Base-by-base conservation (phyloP, 2,797 vertebrate genomes). In the Loriculus beryllinus region DNA sequence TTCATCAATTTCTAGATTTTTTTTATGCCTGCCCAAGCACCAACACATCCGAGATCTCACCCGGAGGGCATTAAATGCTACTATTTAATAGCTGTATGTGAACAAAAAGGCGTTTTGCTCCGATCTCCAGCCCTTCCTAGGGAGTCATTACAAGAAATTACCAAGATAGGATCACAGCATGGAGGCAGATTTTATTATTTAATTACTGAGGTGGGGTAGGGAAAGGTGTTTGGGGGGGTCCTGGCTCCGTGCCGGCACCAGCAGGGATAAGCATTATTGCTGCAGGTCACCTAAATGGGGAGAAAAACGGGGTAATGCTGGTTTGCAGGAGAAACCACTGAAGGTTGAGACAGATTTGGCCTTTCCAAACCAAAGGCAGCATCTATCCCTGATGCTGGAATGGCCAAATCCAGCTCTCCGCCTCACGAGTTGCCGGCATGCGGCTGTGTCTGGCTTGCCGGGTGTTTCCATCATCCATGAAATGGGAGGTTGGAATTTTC, bases 141-240 rank as follows among this genome's bases (percentile, higher is more conserved):
- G 59, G 77, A 86, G 26, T 78, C 26, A n/a, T 90, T 90, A 59
- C 21, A 37, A 88, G 83, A 75, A 92, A 95, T 90, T 69, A 42
- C 70, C 52, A 3, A 54, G 86, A 77, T 70, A n/a, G 59, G 60
- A 95, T 93, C 78, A 45, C 83, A 31, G 59, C 6, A 4, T 68
- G 37, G 4, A 2, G 9, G 31, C 54, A 8, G 20, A 59, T 71
- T 86, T 89, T 70, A 57, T 42, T 59, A 23, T 82, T 65, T 65
- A 67, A 83, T 76, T 72, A 70, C 77, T 2, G 3, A 74, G 18
- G 48, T 37, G 65, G 60, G 51, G 89, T n/a, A 9, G 51, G 15
- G 31, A 62, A 43, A 31, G 72, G 22, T 19, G 68, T 28, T 6
- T 3, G 11, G 59, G 18, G 48, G 22, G 9, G 31, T 56, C n/a